Percentiles rank a stretch among this genome's conserved stretches.
These are phyloP conservation scores for Nezara viridula DNA, from an alignment of 2,888 invertebrate species.

Conservation along the genomic window DNA sequence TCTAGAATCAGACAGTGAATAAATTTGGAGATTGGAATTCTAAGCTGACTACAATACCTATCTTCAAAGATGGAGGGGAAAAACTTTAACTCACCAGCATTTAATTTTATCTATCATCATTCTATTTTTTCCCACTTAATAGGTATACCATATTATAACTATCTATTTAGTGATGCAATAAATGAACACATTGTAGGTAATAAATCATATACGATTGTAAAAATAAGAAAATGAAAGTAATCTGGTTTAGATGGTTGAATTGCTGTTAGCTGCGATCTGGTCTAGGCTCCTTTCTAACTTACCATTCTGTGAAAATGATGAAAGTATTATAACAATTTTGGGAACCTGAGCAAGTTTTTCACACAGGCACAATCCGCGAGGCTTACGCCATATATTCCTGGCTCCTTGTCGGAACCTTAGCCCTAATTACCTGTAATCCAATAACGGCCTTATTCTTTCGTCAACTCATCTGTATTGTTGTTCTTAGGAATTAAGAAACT, in stretches of 20 bases:
- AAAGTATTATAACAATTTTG: slow-evolving; percentile 42
- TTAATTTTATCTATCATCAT: too few species aligned
- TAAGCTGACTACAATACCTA: too few species aligned
- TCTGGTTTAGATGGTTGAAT: background rate
- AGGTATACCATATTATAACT: too few species aligned
- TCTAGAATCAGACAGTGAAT: too few species aligned
- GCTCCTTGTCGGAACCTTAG: slow-evolving; percentile 2
- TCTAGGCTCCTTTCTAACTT: background rate
- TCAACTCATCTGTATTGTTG: background rate
- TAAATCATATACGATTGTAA: too few species aligned
- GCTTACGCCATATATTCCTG: background rate
- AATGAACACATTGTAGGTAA: too few species aligned
- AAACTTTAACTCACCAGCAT: too few species aligned
- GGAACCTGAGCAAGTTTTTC: slow-evolving; percentile 8
- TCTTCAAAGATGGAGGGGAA: too few species aligned
- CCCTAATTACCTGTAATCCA: background rate
- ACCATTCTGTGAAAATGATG: slow-evolving; percentile 4
- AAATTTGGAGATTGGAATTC: too few species aligned
- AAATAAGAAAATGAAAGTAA: too few species aligned
- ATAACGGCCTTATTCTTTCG: background rate
- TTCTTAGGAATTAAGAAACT: background rate
- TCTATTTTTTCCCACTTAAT: too few species aligned
- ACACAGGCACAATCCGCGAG: background rate
- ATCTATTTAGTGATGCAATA: too few species aligned
- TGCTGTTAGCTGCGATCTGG: background rate